Evolutionary conservation across 2,113 vertebrate genomes (phyloP).

Genomic region (Vireo altiloquus): DNA sequence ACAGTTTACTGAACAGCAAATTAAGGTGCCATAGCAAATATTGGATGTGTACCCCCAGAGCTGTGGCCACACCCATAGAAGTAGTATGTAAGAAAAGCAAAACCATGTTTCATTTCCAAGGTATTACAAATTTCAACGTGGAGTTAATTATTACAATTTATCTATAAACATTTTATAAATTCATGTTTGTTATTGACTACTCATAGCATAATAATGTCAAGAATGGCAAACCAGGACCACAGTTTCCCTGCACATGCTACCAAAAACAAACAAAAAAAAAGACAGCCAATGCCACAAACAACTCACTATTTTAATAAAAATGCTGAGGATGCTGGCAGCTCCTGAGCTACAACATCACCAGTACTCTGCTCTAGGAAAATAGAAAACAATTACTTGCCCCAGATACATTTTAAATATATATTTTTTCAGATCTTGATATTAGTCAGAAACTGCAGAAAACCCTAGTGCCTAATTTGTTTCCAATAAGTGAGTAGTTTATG

Average conservation of each 20-base stretch:
- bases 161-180: not conserved
- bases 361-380: not conserved
- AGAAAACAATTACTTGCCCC: constrained; percentile 14
- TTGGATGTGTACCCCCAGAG: not conserved
- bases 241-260: not conserved
- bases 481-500: constrained; percentile 1
- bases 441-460: constrained; percentile 36
- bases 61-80: not conserved
- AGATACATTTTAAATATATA: constrained; percentile 15
- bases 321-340: not conserved
- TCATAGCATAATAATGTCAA: not conserved
- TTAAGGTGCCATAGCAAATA: not conserved
- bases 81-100: not conserved
- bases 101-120: not conserved
- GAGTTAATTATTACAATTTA: not conserved
- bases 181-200: not conserved
- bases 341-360: not conserved
- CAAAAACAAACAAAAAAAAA: not conserved
- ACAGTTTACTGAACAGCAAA: not conserved
- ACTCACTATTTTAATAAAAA: not conserved
- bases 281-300: not conserved
- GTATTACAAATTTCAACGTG: not conserved
- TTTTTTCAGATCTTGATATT: not conserved
- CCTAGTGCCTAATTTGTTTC: constrained; percentile 21
- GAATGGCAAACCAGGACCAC: not conserved